Base-by-base conservation (phyloP, 2,888 invertebrate species). In the Pyrrhosoma nymphula region DNA sequence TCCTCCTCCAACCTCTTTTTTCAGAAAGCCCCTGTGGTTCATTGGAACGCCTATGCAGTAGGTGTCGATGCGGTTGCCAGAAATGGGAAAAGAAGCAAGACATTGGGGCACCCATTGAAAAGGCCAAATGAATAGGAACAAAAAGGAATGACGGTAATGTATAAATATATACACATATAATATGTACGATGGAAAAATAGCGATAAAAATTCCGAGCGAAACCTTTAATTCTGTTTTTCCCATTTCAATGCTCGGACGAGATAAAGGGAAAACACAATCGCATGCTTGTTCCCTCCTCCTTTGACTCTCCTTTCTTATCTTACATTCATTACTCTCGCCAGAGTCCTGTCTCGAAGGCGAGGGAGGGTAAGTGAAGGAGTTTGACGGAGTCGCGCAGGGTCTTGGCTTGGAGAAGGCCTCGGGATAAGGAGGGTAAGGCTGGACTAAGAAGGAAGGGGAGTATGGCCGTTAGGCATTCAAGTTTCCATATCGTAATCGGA, bases 211-310 rank as follows among this genome's bases (percentile, higher is more conserved):
- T 82, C 16, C 16, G 30, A 82, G 82, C 82, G 35, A 82, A 82
- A 82, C 35, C 82, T 35, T 82, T 35, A 82, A 82, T 82, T 82
- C 82, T 10, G 82, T 30, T 82, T 82, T 35, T 6, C 82, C 82
- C 82, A 82, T 82, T 82, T 82, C 82, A 82, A 82, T 82, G 16
- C 82, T 35, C 82, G 35, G 82, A 82, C 35, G 82, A 82, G 82
- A 82, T 82, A 82, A 82, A 35, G 60, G 60, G 82, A 82, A 82
- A 35, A 82, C 35, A 82, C 82, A 35, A 82, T 82, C 82, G 30
- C 82, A 35, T 18, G 35, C 82, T 35, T 35, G n/a, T 35, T 26
- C 82, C 82, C 8, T 82, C 35, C 35, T 20, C 82, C 18, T 16
- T 82, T 26, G 12, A 8, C 35, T n/a, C n/a, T 10, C 69, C 69